Conservation (phyloP, 64 coral and sea anemone species). For the Stichodactyla helianthus region DNA sequence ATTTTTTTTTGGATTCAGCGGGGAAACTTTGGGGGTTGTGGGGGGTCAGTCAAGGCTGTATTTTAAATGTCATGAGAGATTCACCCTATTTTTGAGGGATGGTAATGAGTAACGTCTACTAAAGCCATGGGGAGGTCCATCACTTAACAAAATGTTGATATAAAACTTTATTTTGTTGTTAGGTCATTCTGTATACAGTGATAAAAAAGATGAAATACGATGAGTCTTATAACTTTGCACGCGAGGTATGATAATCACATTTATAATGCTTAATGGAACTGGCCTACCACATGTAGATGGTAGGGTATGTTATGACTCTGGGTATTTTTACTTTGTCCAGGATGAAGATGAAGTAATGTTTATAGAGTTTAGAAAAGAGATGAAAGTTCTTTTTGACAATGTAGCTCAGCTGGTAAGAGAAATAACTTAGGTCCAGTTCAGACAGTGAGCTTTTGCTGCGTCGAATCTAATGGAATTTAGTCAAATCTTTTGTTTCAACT, state of each 20-base stretch:
- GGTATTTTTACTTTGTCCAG: slow-evolving; percentile 7
- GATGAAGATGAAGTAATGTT: slow-evolving; percentile 99
- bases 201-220: slow-evolving; percentile 99
- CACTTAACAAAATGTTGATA: not conserved
- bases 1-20: no score
- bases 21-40: no score
- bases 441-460: no score
- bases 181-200: slow-evolving; percentile 70
- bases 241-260: slow-evolving; percentile 53
- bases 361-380: slow-evolving; percentile 90
- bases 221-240: slow-evolving; percentile 89
- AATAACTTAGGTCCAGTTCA: not conserved
- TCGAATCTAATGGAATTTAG: no score
- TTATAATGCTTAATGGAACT: not conserved
- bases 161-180: not conserved
- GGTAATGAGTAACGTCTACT: no score
- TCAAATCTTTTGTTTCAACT: no score
- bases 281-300: no score
- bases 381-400: slow-evolving; percentile 98
- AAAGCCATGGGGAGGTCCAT: not conserved
- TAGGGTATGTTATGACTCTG: not conserved
- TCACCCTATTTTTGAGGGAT: no score
- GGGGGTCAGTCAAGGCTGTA: no score
- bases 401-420: slow-evolving; percentile 84
- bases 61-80: no score